Evolutionary conservation across 1,140 invertebrate genomes (phyloP).

Genomic region (Drosophila miranda): DNA sequence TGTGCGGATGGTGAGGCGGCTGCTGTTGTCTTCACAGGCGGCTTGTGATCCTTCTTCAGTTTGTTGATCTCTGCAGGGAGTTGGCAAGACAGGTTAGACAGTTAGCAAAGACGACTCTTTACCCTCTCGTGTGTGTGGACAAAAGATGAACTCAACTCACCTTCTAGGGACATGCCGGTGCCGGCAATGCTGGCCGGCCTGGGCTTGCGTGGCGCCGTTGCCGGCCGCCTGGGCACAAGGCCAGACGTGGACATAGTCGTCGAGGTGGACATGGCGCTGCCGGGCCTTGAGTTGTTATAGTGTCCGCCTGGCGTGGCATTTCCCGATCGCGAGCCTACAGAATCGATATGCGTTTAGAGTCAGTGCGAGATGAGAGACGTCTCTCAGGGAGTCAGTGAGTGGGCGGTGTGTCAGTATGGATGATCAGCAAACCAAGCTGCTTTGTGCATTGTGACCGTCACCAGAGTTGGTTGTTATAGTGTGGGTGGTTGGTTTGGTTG

Average conservation of each 20-base stretch:
- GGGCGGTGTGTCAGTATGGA: constrained; percentile 34
- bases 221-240: constrained; percentile 65
- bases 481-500: neutral
- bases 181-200: constrained; percentile 93
- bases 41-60: constrained; percentile 75
- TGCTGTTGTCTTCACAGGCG: constrained; percentile 71
- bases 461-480: constrained; percentile 52
- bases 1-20: constrained; percentile 74
- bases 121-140: neutral
- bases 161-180: constrained; percentile 88
- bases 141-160: constrained; percentile 48
- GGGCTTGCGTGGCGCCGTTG: constrained; percentile 69
- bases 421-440: constrained; percentile 54
- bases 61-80: constrained; percentile 71
- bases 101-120: neutral
- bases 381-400: neutral
- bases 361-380: constrained; percentile 16
- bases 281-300: constrained; percentile 88
- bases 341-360: constrained; percentile 1
- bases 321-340: constrained; percentile 84
- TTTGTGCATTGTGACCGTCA: constrained; percentile 67
- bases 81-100: neutral
- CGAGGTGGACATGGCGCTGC: constrained; percentile 88
- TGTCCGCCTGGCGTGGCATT: constrained; percentile 87
- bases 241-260: constrained; percentile 80